Conservation (phyloP, 2,797 vertebrate genomes). For the Aratinga solstitialis region DNA sequence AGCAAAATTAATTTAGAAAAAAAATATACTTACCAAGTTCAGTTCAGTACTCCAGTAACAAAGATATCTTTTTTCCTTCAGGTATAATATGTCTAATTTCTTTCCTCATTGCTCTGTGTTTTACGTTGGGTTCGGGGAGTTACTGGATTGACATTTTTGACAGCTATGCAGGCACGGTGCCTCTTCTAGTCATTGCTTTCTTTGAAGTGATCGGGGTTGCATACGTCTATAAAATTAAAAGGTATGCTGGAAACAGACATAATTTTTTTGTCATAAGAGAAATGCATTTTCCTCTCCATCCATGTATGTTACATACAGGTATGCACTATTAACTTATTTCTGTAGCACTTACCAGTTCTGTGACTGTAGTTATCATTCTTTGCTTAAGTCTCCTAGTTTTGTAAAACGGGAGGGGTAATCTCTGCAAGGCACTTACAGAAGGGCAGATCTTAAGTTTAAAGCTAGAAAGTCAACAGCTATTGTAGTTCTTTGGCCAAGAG, state of each 20-base stretch:
- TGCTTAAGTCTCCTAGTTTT: background rate
- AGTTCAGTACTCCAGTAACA: background rate
- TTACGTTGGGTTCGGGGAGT: conserved; percentile 86
- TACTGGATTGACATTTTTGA: conserved; percentile 95
- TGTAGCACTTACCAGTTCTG: background rate
- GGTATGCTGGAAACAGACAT: conserved; percentile 61
- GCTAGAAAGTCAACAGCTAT: background rate
- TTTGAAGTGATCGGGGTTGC: conserved; percentile 82
- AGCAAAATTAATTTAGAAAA: background rate
- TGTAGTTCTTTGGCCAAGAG: background rate
- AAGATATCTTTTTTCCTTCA: conserved; percentile 23
- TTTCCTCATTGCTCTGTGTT: conserved; percentile 82
- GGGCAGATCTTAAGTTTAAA: background rate
- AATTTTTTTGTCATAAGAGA: background rate
- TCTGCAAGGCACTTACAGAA: background rate
- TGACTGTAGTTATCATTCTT: background rate
- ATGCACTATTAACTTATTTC: background rate
- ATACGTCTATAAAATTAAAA: conserved; percentile 84
- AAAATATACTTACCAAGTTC: background rate
- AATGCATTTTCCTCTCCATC: background rate
- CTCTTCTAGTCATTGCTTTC: conserved; percentile 86
- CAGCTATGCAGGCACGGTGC: conserved; percentile 81
- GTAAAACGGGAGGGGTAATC: background rate
- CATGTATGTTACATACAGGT: background rate
- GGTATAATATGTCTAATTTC: conserved; percentile 77